Base-by-base conservation (phyloP, 2,797 vertebrate genomes). In the Fratercula arctica region DNA sequence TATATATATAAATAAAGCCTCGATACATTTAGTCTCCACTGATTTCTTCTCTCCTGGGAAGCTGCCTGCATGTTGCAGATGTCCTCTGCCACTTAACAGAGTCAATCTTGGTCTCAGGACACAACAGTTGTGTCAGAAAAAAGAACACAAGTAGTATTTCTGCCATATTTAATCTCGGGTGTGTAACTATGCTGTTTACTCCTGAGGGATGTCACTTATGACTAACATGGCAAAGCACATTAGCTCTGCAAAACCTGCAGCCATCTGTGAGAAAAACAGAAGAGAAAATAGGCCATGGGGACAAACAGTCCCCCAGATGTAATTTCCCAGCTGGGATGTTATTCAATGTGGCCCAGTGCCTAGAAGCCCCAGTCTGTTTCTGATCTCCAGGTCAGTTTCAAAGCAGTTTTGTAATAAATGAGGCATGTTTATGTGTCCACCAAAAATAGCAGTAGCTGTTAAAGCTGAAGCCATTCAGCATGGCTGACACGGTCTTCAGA, bases 391-490 rank as follows among this genome's bases (percentile, higher is more conserved):
- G 88, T 95, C 95, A 87, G 68, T 94, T 94, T 97, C 90, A 90
- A 93, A 97, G 85, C 46, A 87, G 60, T 96, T 96, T 90, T 95
- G 82, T 95, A 96, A 97, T 85, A 97, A 95, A 88, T 0, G 28
- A 93, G 78, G 87, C 87, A 86, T 95, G 84, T 95, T 93, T 97
- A 85, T 95, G 31, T 80, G 92, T 95, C 81, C 70, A 94, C 94
- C 93, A 97, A 95, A 78, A 96, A 96, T 97, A 96, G 94, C 91
- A 84, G 94, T 93, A 97, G 91, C 81, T 95, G 80, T 95, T 97
- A 82, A 90, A 92, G 74, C 51, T 66, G 93, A 96, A 96, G 90
- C 72, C 86, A 66, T 97, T 91, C 39, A n/a, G 93, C 68, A 89
- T 96, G 88, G 92, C 90, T 95, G 96, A 88, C 96, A 93, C 59